phyloP scores from a whole-genome alignment of 1,140 invertebrate species.

The Coelopa frigida region DNA sequence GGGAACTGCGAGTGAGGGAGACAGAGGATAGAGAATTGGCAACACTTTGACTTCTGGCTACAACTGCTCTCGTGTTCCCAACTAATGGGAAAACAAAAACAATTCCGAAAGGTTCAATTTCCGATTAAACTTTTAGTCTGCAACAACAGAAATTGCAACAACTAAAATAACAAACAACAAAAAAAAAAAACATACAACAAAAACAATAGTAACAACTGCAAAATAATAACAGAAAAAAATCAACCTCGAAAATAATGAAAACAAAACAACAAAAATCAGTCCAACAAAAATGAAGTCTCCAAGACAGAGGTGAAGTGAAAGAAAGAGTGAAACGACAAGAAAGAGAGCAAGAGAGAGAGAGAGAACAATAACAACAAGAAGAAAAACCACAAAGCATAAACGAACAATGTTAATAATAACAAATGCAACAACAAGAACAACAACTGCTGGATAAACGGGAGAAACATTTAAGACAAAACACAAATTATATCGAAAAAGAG shows the following conservation, averaged over 20 bases:
- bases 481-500: background rate
- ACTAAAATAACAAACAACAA: slow-evolving; percentile 8
- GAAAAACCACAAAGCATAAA: background rate
- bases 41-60: no score
- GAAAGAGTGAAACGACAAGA: slow-evolving; percentile 17
- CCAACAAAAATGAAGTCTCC: background rate
- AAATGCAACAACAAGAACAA: slow-evolving; percentile 28
- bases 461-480: background rate
- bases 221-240: no score
- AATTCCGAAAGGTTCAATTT: slow-evolving; percentile 36
- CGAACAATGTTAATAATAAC: background rate
- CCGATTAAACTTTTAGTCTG: no score
- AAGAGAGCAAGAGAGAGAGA: slow-evolving; percentile 4
- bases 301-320: slow-evolving; percentile 8
- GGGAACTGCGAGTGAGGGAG: no score
- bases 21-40: no score
- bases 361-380: slow-evolving; percentile 1
- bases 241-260: no score
- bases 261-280: background rate
- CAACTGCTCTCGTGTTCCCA: no score
- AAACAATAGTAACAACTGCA: no score
- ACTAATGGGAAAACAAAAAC: background rate
- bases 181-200: background rate
- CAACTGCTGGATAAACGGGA: slow-evolving; percentile 12
- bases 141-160: slow-evolving; percentile 15